Evolutionary conservation across 2,797 vertebrate genomes (phyloP).

Genomic region (Thaleichthys pacificus): DNA sequence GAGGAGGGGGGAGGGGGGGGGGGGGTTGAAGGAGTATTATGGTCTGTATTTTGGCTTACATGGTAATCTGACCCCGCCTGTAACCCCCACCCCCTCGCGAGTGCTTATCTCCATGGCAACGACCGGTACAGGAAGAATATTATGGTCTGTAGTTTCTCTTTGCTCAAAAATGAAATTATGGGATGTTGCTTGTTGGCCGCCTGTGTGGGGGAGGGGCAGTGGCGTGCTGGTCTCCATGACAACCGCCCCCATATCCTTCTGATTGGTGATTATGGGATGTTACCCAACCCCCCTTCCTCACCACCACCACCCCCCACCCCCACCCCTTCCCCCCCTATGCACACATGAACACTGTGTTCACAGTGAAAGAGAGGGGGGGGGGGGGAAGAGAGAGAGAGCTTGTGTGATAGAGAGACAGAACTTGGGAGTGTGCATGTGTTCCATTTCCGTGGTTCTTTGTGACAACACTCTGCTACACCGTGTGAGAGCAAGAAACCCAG

Average conservation of each 20-base stretch:
- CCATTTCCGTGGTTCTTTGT: slow-evolving; percentile 40
- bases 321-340: slow-evolving; percentile 47
- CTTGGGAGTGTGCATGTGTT: slow-evolving; percentile 39
- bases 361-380: slow-evolving; percentile 50
- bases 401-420: slow-evolving; percentile 35
- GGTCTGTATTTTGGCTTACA: slow-evolving; percentile 76
- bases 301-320: slow-evolving; percentile 19
- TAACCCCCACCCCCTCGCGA: slow-evolving; percentile 49
- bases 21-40: slow-evolving; percentile 64
- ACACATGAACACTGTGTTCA: slow-evolving; percentile 70
- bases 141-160: slow-evolving; percentile 71
- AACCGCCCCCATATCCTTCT: slow-evolving; percentile 71
- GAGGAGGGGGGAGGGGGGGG: slow-evolving; percentile 8
- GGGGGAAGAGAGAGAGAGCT: slow-evolving; percentile 10
- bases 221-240: slow-evolving; percentile 73
- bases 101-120: slow-evolving; percentile 69
- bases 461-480: slow-evolving; percentile 15
- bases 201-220: slow-evolving; percentile 61
- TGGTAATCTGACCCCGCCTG: slow-evolving; percentile 74
- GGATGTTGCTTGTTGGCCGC: slow-evolving; percentile 59
- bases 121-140: slow-evolving; percentile 69
- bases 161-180: slow-evolving; percentile 73
- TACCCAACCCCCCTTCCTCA: slow-evolving; percentile 31
- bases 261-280: slow-evolving; percentile 79
- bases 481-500: slow-evolving; percentile 22